Conservation (phyloP, 2,888 invertebrate genomes). For the Plemyria rubiginata region DNA sequence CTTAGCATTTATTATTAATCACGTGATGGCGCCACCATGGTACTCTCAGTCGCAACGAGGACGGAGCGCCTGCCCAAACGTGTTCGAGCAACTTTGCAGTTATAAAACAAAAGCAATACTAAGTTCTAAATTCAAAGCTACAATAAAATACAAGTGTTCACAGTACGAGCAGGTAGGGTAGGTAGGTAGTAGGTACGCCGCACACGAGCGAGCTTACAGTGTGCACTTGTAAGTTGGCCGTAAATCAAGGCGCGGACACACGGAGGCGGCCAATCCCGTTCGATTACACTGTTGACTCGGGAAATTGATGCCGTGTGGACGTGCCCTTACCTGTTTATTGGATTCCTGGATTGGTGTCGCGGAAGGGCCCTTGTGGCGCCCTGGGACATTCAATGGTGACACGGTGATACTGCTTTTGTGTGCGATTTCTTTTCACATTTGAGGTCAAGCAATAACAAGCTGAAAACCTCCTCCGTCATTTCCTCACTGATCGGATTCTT, state of each 20-base stretch:
- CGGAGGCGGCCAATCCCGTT: conserved; percentile 21
- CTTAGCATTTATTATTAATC: no score
- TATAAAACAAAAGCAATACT: neutral
- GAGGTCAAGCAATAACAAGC: conserved; percentile 6
- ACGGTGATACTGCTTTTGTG: conserved; percentile 18
- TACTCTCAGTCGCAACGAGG: no score
- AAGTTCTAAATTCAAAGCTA: neutral
- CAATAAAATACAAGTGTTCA: neutral
- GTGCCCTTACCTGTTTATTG: conserved; percentile 29
- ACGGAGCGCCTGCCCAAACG: neutral
- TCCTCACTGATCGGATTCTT: neutral
- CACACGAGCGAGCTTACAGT: neutral
- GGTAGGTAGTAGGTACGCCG: neutral
- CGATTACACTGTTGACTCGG: conserved; percentile 30
- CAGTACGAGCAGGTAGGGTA: no score
- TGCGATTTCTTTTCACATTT: conserved; percentile 21
- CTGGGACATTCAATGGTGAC: neutral
- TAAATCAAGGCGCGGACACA: conserved; percentile 27
- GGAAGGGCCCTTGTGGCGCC: conserved; percentile 26
- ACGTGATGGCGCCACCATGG: neutral
- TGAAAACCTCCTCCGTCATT: neutral
- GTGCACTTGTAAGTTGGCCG: conserved; percentile 11
- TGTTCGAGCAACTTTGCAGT: neutral
- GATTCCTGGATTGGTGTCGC: conserved; percentile 27
- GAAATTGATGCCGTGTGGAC: conserved; percentile 25